Evolutionary conservation across 2,113 vertebrate species (phyloP).

Genomic region (Periophthalmodon schlosseri): DNA sequence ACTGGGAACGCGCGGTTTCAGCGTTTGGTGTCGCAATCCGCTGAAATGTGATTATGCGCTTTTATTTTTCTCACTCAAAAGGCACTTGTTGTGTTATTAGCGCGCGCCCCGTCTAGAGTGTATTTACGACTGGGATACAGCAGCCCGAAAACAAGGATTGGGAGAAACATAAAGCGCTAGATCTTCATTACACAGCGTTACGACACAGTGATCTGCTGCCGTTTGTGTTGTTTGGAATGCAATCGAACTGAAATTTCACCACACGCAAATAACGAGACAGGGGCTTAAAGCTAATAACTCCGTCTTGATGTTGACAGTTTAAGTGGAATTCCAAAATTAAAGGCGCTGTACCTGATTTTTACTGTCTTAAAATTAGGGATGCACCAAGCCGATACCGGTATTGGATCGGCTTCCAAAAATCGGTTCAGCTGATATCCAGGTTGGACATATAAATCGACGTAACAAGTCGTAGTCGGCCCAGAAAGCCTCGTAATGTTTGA

Average conservation of each 20-base stretch:
- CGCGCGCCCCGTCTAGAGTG: conserved; percentile 37
- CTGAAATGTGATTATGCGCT: conserved; percentile 49
- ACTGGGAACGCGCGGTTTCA: conserved; percentile 39
- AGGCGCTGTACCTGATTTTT: too few species aligned
- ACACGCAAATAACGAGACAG: background rate
- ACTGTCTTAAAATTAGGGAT: too few species aligned
- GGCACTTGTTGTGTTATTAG: conserved; percentile 24
- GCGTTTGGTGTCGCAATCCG: conserved; percentile 52
- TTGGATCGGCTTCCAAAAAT: too few species aligned
- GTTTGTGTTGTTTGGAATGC: background rate
- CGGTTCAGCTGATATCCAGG: too few species aligned
- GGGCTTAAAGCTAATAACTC: too few species aligned
- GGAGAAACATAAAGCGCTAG: conserved; percentile 30
- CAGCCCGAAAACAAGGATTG: conserved; percentile 57
- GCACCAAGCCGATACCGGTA: too few species aligned
- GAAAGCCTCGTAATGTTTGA: too few species aligned
- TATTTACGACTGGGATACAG: conserved; percentile 67
- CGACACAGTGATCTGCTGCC: background rate
- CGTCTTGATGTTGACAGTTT: too few species aligned
- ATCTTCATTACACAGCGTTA: background rate
- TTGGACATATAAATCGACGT: too few species aligned
- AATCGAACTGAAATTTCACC: too few species aligned
- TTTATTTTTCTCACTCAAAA: conserved; percentile 24
- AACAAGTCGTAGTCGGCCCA: too few species aligned
- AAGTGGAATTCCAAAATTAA: too few species aligned